These are phyloP conservation scores for Alaudala cheleensis DNA, from an alignment of 2,113 vertebrate genomes.

Conservation along the genomic window DNA sequence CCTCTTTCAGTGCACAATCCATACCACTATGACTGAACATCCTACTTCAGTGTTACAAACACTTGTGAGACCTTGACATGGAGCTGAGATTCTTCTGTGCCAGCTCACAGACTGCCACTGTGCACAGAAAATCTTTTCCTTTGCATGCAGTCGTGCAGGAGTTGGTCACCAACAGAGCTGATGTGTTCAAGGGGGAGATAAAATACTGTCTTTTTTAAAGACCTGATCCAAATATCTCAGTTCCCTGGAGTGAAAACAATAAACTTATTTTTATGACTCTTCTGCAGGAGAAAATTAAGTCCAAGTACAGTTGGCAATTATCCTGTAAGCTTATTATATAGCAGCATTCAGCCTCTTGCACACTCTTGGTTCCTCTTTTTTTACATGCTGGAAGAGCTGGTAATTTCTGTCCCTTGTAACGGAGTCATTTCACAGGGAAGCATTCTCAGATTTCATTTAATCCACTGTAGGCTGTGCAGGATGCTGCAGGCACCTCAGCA, in stretches of 20 bases:
- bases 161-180: background rate
- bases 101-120: background rate
- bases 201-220: background rate
- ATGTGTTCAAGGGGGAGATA: background rate
- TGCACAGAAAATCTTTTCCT: background rate
- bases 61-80: background rate
- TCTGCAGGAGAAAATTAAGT: conserved; percentile 25
- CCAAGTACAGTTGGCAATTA: conserved; percentile 10
- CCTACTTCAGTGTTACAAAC: background rate
- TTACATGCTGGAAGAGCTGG: background rate
- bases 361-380: background rate
- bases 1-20: background rate
- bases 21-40: background rate
- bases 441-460: background rate
- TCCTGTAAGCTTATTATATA: conserved; percentile 12
- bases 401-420: background rate
- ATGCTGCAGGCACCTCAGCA: background rate
- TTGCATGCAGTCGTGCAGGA: background rate
- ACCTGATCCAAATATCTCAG: background rate
- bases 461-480: background rate
- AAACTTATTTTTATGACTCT: conserved; percentile 7
- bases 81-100: background rate
- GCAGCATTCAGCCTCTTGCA: background rate
- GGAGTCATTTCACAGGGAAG: background rate
- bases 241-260: conserved; percentile 1